Base-by-base conservation (phyloP, 2,888 invertebrate species). In the Nemurella pictetii region DNA sequence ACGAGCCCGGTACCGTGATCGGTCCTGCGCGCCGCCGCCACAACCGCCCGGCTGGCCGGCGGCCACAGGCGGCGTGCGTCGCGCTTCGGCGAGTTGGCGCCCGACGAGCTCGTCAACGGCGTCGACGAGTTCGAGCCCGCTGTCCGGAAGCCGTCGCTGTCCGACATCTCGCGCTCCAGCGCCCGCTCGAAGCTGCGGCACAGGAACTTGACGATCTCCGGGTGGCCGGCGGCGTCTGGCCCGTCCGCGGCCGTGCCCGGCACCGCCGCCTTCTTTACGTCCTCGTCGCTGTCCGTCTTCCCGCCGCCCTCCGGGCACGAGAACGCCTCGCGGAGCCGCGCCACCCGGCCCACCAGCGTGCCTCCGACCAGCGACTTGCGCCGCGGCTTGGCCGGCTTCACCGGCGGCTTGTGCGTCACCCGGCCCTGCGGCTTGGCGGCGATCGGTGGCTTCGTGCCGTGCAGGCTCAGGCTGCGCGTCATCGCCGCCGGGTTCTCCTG, bases 81-180 rank as follows among this genome's bases (percentile, higher is more conserved):
- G 20, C 55, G 55, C 89, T 94, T 94, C 0, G 94, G 94, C 0
- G 94, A 94, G 88, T 94, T 94, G 0, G 93, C 92, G 86, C 93
- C 93, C 87, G 93, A 93, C 0, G 94, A 94, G 84, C 88, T 88
- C 9, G 88, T 88, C 30, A 93, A 92, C 0, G 94, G 93, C 0
- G 94, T 94, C 0, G 94, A 93, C 0, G 93, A 93, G 87, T 90
- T 90, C 86, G 88, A 88, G 80, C 86, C 86, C 85, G 87, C 73
- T 74, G 85, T 84, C 32, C 85, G 86, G 85, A 85, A 84, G 80
- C 85, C 84, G 81, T 87, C 86, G 74, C 84, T 84, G 36, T 83
- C 77, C 7, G 35, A 80, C 27, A 83, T 75, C 83, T 75, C 85
- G 29, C 86, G 86, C 74, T 86, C 86, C 7, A 83, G 74, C 3